Conservation (phyloP, 1,140 invertebrate genomes). For the Neodiprion virginianus region DNA sequence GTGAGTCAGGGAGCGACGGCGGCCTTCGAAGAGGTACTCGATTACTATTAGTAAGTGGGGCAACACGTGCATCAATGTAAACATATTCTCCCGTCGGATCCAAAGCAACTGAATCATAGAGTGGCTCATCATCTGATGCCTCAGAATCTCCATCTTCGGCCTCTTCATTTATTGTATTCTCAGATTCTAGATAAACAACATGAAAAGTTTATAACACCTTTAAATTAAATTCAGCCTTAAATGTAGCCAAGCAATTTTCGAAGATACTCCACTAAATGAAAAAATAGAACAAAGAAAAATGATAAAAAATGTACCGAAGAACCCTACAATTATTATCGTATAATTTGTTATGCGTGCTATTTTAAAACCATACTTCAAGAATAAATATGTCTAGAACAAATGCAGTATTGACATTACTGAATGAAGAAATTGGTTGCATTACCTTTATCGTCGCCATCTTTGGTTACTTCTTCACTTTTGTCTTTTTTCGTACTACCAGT, state of each 20-base stretch:
- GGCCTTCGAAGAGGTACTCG: constrained; percentile 51
- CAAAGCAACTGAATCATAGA: constrained; percentile 82
- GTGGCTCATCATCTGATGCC: constrained; percentile 72
- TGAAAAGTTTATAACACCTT: too few species aligned
- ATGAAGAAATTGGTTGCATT: constrained; percentile 1
- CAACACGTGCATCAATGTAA: constrained; percentile 72
- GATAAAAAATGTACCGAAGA: neutral
- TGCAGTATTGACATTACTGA: neutral
- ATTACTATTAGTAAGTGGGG: constrained; percentile 49
- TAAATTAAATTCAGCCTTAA: too few species aligned
- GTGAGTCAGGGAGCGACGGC: constrained; percentile 72
- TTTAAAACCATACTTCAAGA: too few species aligned
- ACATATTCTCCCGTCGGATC: constrained; percentile 82
- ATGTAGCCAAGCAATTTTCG: too few species aligned
- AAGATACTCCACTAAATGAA: too few species aligned
- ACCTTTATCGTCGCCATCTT: constrained; percentile 57
- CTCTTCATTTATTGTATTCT: constrained; percentile 51
- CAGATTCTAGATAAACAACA: constrained; percentile 52
- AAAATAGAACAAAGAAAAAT: too few species aligned
- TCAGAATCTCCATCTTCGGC: constrained; percentile 61
- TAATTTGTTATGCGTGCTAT: neutral
- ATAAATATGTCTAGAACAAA: too few species aligned
- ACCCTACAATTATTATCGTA: neutral
- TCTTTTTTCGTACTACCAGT: constrained; percentile 65
- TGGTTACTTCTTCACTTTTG: constrained; percentile 50